phyloP scores from a whole-genome alignment of 2,797 vertebrate species.

The Chelonia mydas region DNA sequence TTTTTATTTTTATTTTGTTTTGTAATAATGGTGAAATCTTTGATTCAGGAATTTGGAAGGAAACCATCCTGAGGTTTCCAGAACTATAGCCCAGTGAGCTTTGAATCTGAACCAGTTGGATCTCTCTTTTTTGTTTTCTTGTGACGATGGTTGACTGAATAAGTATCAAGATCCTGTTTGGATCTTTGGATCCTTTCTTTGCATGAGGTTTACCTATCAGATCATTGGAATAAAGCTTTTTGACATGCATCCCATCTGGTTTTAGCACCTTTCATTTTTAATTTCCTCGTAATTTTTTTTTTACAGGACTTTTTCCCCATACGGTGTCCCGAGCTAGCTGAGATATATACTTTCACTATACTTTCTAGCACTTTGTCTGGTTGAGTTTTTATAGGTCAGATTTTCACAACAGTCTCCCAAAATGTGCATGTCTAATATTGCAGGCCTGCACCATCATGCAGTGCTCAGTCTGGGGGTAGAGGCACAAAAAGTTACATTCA shows the following conservation, averaged over 20 bases:
- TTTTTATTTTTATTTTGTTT: too few species aligned
- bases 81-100: not conserved
- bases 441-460: not conserved
- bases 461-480: not conserved
- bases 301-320: not conserved
- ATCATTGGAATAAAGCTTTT: not conserved
- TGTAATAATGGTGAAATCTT: too few species aligned
- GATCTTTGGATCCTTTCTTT: not conserved
- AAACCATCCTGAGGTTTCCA: not conserved
- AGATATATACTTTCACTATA: too few species aligned
- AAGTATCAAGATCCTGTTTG: not conserved
- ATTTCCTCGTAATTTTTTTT: not conserved
- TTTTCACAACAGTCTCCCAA: not conserved
- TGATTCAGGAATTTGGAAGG: not conserved
- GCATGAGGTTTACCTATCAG: not conserved
- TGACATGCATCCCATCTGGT: not conserved
- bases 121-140: not conserved
- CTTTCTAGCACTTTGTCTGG: not conserved
- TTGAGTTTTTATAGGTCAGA: not conserved
- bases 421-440: not conserved
- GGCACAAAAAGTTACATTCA: not conserved
- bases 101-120: not conserved
- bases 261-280: not conserved
- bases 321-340: not conserved
- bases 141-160: not conserved